phyloP scores from a whole-genome alignment of 2,113 vertebrate species.

The Aplodontia rufa region DNA sequence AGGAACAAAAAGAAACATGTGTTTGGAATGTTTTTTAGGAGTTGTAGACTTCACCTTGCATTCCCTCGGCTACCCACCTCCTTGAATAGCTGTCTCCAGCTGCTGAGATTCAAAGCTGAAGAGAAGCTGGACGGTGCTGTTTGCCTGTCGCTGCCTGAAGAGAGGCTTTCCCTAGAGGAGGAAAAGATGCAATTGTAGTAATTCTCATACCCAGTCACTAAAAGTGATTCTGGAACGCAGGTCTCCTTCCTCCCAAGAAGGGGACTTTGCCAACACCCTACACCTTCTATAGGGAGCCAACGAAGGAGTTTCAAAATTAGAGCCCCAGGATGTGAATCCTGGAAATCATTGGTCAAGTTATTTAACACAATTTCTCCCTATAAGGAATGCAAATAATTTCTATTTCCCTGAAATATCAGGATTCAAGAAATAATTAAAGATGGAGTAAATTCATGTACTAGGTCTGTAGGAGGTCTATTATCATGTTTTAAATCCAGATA shows the following conservation, averaged over 20 bases:
- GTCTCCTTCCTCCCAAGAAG: not conserved
- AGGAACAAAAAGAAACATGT: constrained; percentile 12
- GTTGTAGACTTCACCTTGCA: not conserved
- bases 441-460: not conserved
- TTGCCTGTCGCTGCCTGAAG: not conserved
- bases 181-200: not conserved
- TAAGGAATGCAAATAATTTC: not conserved
- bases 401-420: not conserved
- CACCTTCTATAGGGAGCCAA: not conserved
- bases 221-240: no score
- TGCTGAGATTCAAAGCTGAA: not conserved
- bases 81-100: not conserved
- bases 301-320: not conserved
- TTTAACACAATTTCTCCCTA: not conserved
- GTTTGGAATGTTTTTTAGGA: not conserved
- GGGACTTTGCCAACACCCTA: not conserved
- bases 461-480: no score
- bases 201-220: not conserved
- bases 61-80: not conserved
- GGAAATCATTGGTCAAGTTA: not conserved
- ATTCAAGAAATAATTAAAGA: not conserved
- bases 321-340: not conserved
- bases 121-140: not conserved
- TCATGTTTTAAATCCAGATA: no score
- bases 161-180: not conserved